A percentile compares a stretch with the other conserved stretches of the same genome.
phyloP scores from a whole-genome alignment of 2,797 vertebrate genomes.

The Pipistrellus kuhlii region DNA sequence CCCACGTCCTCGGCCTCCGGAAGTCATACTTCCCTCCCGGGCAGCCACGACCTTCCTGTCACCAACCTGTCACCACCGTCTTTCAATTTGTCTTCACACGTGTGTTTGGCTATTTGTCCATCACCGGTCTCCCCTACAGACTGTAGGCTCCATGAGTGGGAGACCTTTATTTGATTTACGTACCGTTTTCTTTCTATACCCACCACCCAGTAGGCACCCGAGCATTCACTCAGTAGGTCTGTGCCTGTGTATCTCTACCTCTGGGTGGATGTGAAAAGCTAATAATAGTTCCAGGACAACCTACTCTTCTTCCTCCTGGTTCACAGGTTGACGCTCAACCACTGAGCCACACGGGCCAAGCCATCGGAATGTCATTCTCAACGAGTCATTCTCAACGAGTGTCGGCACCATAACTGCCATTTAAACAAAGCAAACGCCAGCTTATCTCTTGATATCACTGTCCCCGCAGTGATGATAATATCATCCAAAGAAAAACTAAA shows the following conservation, averaged over 20 bases:
- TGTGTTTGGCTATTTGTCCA: not conserved
- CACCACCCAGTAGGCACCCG: not conserved
- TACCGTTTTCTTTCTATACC: not conserved
- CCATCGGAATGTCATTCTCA: not conserved
- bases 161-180: not conserved
- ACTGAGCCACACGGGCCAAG: too few species aligned
- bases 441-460: not conserved
- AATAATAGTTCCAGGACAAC: not conserved
- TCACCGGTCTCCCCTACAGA: not conserved
- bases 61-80: not conserved
- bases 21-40: not conserved
- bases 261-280: not conserved
- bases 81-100: not conserved
- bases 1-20: too few species aligned
- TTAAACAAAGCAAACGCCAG: slow-evolving; percentile 47
- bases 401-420: not conserved
- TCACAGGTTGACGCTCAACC: too few species aligned
- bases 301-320: not conserved
- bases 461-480: slow-evolving; percentile 58
- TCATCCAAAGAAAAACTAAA: slow-evolving; percentile 54
- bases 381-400: not conserved
- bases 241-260: not conserved
- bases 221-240: not conserved
- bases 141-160: not conserved
- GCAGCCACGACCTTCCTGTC: not conserved